A percentile compares a stretch with the other conserved stretches of the same genome.
Evolutionary conservation across 1,140 invertebrate genomes (phyloP).

Genomic region (Penaeus chinensis): DNA sequence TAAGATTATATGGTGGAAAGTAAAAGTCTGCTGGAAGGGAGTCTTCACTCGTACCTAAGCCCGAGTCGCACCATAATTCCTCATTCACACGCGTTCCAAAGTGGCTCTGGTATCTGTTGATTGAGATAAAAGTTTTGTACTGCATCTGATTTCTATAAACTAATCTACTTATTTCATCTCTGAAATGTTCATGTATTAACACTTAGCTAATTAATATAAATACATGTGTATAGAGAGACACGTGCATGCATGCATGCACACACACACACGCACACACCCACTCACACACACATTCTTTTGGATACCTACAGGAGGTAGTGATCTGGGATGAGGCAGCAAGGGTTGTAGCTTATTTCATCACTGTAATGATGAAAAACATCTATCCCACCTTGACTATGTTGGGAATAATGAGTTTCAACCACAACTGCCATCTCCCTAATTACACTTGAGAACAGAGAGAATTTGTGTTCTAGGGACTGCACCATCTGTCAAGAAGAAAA

Average conservation of each 20-base stretch:
- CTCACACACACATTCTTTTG: too few relatives aligned
- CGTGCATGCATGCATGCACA: too few relatives aligned
- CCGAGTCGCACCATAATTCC: conserved; percentile 50
- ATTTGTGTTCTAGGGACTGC: conserved; percentile 43
- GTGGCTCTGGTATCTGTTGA: conserved; percentile 41
- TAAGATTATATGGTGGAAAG: conserved; percentile 34
- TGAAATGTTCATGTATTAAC: too few relatives aligned
- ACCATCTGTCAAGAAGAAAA: conserved; percentile 44
- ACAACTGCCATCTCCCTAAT: conserved; percentile 37
- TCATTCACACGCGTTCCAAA: conserved; percentile 52
- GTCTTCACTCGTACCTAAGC: conserved; percentile 48
- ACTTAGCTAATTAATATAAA: too few relatives aligned
- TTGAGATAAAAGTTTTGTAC: background rate
- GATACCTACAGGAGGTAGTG: conserved; percentile 47
- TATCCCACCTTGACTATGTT: background rate
- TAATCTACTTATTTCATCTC: too few relatives aligned
- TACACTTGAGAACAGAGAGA: conserved; percentile 38
- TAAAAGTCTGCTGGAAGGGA: conserved; percentile 27
- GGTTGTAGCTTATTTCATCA: conserved; percentile 13
- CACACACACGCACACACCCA: too few relatives aligned
- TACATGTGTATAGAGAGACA: too few relatives aligned
- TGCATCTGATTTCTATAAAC: background rate
- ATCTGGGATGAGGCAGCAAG: conserved; percentile 53
- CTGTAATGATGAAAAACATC: background rate
- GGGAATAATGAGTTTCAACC: conserved; percentile 7